Conservation (phyloP, 2,888 invertebrate species). For the Allacma fusca region DNA sequence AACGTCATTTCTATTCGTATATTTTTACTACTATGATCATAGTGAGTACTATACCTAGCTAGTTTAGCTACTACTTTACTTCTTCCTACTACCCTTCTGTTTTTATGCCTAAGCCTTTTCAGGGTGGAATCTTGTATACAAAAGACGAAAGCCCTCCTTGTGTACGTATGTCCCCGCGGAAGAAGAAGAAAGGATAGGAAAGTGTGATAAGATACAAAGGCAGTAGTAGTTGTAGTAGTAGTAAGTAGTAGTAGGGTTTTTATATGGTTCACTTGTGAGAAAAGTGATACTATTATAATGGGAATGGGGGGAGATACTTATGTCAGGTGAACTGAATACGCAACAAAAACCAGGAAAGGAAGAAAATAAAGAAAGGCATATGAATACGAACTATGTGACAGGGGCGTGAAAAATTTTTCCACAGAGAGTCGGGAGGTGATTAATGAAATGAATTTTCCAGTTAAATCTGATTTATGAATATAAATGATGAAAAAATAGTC, state of each 20-base stretch:
- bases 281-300: not conserved
- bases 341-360: conserved; percentile 24
- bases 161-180: conserved; percentile 16
- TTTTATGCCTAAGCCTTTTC: not conserved
- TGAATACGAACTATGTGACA: conserved; percentile 34
- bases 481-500: conserved; percentile 50
- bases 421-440: conserved; percentile 45
- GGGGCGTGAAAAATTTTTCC: conserved; percentile 47
- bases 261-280: too few species aligned
- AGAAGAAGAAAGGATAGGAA: not conserved
- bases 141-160: conserved; percentile 6
- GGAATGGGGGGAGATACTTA: not conserved
- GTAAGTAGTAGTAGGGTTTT: not conserved
- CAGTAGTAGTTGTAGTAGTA: not conserved
- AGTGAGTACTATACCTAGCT: not conserved
- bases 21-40: not conserved
- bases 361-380: conserved; percentile 22
- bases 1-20: not conserved
- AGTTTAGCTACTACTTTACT: not conserved
- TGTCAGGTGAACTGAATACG: conserved; percentile 32
- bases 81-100: too few species aligned
- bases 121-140: not conserved
- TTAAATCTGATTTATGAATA: conserved; percentile 51
- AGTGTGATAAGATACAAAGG: not conserved
- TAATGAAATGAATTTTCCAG: conserved; percentile 49